Evolutionary conservation across 37 sponge, comb jelly and placozoan species (phyloP).

Genomic region (Haliclona indistincta): DNA sequence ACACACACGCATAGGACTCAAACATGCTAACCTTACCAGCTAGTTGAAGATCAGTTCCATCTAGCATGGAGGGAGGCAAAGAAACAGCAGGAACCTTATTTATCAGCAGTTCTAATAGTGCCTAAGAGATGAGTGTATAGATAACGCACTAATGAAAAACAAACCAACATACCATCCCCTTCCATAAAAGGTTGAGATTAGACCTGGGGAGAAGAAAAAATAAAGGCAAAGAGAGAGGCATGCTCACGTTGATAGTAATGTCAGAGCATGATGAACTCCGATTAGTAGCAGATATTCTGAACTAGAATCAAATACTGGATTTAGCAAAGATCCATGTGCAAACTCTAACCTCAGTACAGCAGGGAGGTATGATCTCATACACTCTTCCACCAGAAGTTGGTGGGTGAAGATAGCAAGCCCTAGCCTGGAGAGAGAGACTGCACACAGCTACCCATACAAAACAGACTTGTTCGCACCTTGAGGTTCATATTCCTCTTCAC

Average conservation of each 20-base stretch:
- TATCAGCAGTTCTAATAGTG: neutral
- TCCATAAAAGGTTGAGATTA: too few relatives aligned
- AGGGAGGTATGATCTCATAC: constrained; percentile 31
- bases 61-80: neutral
- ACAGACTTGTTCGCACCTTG: neutral
- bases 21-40: too few relatives aligned
- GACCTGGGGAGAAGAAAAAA: too few relatives aligned
- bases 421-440: constrained; percentile 2
- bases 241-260: too few relatives aligned
- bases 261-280: too few relatives aligned
- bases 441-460: neutral
- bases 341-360: constrained; percentile 2
- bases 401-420: constrained; percentile 43
- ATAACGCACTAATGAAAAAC: neutral
- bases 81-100: neutral
- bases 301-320: too few relatives aligned
- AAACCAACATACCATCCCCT: neutral
- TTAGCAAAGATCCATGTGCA: too few relatives aligned
- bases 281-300: neutral
- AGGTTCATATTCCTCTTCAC: too few relatives aligned
- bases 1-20: too few relatives aligned
- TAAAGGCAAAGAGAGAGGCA: too few relatives aligned
- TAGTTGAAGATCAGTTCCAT: too few relatives aligned
- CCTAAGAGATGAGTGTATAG: neutral
- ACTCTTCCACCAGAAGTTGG: constrained; percentile 29